These are phyloP conservation scores for Chymomyza caudatula DNA, from an alignment of 2,888 invertebrate species.

Conservation along the genomic window DNA sequence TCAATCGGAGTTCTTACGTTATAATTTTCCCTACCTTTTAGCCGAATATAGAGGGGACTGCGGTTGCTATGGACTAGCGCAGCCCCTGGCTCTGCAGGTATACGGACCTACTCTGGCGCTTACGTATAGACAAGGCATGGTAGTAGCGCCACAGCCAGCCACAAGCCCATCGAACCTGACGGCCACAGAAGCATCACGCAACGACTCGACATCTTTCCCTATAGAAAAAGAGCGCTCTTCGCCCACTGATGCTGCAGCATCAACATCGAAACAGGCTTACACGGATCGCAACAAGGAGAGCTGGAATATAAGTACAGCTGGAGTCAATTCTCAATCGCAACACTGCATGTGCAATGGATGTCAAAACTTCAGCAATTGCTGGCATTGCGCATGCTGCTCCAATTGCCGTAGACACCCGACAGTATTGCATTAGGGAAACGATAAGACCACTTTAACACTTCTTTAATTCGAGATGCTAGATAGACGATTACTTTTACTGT, in stretches of 20 bases:
- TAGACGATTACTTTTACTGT: neutral
- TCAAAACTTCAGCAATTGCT: slow-evolving; percentile 28
- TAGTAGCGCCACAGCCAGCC: neutral
- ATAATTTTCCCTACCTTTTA: neutral
- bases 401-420: slow-evolving; percentile 37
- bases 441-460: neutral
- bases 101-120: neutral
- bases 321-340: neutral
- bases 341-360: neutral
- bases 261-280: neutral
- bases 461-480: too few relatives aligned
- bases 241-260: neutral
- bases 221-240: neutral
- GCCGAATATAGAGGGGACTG: neutral
- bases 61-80: neutral
- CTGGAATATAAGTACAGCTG: neutral
- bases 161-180: slow-evolving; percentile 10
- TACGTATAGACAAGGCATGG: neutral
- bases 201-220: neutral
- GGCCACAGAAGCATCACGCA: neutral
- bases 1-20: neutral
- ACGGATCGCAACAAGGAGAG: neutral
- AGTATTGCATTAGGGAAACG: neutral
- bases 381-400: slow-evolving; percentile 45
- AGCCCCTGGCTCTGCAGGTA: too few relatives aligned